A percentile compares a stretch with the other conserved stretches of the same genome.
phyloP scores from a whole-genome alignment of 2,113 vertebrate species.

The Alaudala cheleensis region DNA sequence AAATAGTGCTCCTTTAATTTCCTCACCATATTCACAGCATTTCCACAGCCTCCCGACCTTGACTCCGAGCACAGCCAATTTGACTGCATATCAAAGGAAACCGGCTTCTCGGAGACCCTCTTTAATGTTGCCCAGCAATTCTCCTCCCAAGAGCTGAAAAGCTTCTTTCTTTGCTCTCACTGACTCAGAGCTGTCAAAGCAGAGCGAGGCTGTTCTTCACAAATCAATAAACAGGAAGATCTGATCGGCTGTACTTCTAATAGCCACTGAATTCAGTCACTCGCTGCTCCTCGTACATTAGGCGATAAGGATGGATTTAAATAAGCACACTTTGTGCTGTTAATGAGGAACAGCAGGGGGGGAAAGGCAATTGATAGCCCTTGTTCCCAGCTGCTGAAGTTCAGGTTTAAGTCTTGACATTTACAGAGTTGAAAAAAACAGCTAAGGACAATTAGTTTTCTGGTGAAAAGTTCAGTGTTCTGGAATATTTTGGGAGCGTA shows the following conservation, averaged over 20 bases:
- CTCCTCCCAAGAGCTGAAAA: conserved; percentile 57
- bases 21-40: background rate
- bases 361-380: background rate
- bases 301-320: conserved; percentile 44
- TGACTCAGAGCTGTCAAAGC: conserved; percentile 36
- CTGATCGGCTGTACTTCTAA: conserved; percentile 9
- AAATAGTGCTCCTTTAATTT: conserved; percentile 13
- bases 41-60: conserved; percentile 62
- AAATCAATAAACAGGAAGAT: conserved; percentile 65
- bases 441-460: background rate
- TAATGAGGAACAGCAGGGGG: conserved; percentile 25
- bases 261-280: background rate
- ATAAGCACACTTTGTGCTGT: background rate
- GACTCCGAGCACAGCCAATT: conserved; percentile 26
- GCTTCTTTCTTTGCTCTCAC: conserved; percentile 52
- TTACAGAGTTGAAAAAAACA: background rate
- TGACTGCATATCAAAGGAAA: conserved; percentile 50
- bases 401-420: background rate
- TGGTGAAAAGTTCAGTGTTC: background rate
- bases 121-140: conserved; percentile 45
- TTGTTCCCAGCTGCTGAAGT: background rate
- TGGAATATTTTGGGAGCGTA: background rate
- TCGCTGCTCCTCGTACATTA: background rate
- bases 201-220: conserved; percentile 23
- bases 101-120: conserved; percentile 9